Percentiles rank a stretch among this genome's conserved stretches.
phyloP scores from a whole-genome alignment of 2,888 invertebrate genomes.

The Lasioglossum zephyrum region DNA sequence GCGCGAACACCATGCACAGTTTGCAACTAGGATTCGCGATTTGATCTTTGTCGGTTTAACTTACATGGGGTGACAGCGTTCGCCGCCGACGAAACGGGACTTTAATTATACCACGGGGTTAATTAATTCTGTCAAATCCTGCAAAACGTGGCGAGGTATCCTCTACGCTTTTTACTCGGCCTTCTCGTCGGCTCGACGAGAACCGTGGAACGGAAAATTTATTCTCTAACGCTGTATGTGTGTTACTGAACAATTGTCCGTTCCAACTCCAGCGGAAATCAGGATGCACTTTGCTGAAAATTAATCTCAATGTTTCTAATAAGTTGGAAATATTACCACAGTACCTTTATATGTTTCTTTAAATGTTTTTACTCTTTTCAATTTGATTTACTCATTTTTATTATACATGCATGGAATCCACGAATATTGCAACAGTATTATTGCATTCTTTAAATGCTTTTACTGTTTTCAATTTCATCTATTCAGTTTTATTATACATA shows the following conservation, averaged over 20 bases:
- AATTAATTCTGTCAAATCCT: conserved; percentile 80
- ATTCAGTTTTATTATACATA: neutral
- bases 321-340: neutral
- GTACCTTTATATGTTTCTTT: neutral
- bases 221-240: conserved; percentile 19
- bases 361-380: neutral
- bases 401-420: no score
- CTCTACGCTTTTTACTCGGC: conserved; percentile 37
- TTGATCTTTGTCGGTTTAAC: conserved; percentile 79
- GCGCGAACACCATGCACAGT: conserved; percentile 68
- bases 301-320: neutral
- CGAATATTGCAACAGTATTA: neutral
- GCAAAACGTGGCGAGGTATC: conserved; percentile 60
- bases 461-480: neutral
- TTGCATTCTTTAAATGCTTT: neutral
- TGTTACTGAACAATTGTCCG: neutral
- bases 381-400: neutral
- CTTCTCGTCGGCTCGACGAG: conserved; percentile 28
- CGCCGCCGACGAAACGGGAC: conserved; percentile 70
- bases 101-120: conserved; percentile 79
- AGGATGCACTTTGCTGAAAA: neutral
- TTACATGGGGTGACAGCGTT: conserved; percentile 58
- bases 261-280: neutral
- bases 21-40: conserved; percentile 78
- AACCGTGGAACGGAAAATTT: conserved; percentile 39